These are phyloP conservation scores for Pachyuromys duprasi DNA, from an alignment of 2,797 vertebrate genomes.

Conservation along the genomic window DNA sequence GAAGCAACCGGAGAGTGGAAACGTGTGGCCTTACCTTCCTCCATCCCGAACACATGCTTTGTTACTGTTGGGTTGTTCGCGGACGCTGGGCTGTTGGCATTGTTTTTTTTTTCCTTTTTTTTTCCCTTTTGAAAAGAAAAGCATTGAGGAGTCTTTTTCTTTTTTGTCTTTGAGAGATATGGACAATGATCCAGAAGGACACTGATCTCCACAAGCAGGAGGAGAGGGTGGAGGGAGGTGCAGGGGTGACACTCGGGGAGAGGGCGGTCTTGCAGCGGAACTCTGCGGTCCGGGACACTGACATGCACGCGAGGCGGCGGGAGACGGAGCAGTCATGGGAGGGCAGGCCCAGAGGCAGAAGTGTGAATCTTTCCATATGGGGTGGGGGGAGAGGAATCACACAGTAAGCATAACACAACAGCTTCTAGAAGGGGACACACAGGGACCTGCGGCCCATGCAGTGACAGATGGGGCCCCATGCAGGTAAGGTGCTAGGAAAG, in stretches of 20 bases:
- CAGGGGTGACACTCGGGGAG: slow-evolving; percentile 34
- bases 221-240: slow-evolving; percentile 38
- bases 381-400: not conserved
- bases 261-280: slow-evolving; percentile 6
- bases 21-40: slow-evolving; percentile 82
- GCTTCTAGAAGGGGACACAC: not conserved
- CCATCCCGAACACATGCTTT: slow-evolving; percentile 81
- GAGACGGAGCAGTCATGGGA: not conserved
- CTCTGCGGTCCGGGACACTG: slow-evolving; percentile 31
- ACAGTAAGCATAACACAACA: not conserved
- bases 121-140: slow-evolving; percentile 85
- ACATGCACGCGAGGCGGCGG: slow-evolving; percentile 63
- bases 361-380: not conserved
- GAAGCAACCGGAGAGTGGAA: slow-evolving; percentile 76
- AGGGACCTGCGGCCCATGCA: slow-evolving; percentile 58
- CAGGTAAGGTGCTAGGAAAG: slow-evolving; percentile 7
- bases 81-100: slow-evolving; percentile 83
- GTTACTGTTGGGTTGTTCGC: slow-evolving; percentile 83
- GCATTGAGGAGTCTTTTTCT: slow-evolving; percentile 83
- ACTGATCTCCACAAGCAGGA: slow-evolving; percentile 73
- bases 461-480: slow-evolving; percentile 46
- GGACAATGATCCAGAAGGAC: slow-evolving; percentile 77
- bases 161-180: slow-evolving; percentile 65
- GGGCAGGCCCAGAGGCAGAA: not conserved
- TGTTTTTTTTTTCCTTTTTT: slow-evolving; percentile 86